phyloP scores from a whole-genome alignment of 2,113 vertebrate species.

The Phycodurus eques region DNA sequence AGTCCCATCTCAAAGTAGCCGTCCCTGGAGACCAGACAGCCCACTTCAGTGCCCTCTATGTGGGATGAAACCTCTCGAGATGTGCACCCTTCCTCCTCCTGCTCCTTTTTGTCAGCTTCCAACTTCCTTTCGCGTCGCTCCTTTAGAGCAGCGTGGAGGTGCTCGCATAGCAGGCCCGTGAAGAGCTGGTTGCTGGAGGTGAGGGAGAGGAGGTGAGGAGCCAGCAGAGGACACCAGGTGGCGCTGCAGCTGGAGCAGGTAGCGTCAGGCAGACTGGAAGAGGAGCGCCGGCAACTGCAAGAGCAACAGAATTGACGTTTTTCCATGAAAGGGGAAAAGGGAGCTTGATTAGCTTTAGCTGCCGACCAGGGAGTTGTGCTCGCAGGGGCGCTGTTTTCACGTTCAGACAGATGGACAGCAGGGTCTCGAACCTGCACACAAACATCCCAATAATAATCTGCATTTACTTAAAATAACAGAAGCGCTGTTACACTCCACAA shows the following conservation, averaged over 20 bases:
- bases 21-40: constrained; percentile 69
- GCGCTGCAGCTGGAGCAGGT: constrained; percentile 37
- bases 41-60: constrained; percentile 34
- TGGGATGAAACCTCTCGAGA: constrained; percentile 22
- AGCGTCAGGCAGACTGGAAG: constrained; percentile 1
- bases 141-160: constrained; percentile 70
- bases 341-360: not conserved
- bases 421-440: constrained; percentile 39
- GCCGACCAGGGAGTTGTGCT: constrained; percentile 43
- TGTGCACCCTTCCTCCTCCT: constrained; percentile 12
- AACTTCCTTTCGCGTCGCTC: constrained; percentile 13
- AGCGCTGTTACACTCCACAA: too few relatives aligned
- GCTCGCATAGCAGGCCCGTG: constrained; percentile 77
- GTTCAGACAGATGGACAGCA: constrained; percentile 29
- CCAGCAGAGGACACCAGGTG: constrained; percentile 69
- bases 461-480: too few relatives aligned
- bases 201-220: constrained; percentile 79
- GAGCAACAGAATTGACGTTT: not conserved
- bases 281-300: constrained; percentile 37
- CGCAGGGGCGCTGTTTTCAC: constrained; percentile 7
- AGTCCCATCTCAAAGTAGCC: constrained; percentile 96
- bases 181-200: constrained; percentile 83
- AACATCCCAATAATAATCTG: not conserved
- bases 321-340: not conserved
- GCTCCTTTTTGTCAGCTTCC: constrained; percentile 4